Conservation (phyloP, 2,113 vertebrate genomes). For the Nesogale talazaci region DNA sequence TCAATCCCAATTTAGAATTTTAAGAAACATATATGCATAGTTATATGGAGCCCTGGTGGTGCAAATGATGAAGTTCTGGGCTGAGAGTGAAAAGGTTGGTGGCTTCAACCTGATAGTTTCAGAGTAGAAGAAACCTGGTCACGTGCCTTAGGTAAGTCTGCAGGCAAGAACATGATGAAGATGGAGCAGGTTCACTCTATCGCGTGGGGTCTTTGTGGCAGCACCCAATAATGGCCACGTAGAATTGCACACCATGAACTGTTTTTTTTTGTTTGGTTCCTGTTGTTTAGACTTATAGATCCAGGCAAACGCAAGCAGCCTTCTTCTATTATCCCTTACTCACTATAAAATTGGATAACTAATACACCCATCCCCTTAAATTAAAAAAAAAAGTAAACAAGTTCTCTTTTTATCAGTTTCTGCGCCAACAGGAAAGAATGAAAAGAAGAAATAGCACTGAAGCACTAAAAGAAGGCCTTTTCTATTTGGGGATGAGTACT, state of each 20-base stretch:
- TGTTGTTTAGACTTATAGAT: constrained; percentile 1
- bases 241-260: neutral
- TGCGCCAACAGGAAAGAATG: constrained; percentile 57
- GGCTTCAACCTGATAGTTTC: neutral
- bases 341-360: neutral
- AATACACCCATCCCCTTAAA: neutral
- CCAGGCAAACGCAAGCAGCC: neutral
- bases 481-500: constrained; percentile 36
- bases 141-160: neutral
- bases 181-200: neutral
- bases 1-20: neutral
- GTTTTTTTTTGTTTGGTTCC: neutral
- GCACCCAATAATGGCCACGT: neutral
- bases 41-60: neutral
- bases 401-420: neutral
- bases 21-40: neutral
- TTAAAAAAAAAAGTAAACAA: neutral
- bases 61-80: neutral
- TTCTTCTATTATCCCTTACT: neutral
- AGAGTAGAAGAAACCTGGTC: neutral
- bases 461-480: constrained; percentile 28
- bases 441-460: neutral
- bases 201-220: neutral
- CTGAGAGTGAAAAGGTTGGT: neutral
- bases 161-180: neutral